Evolutionary conservation across 2,888 invertebrate genomes (phyloP).

Genomic region (Pristionchus maxplancki): DNA sequence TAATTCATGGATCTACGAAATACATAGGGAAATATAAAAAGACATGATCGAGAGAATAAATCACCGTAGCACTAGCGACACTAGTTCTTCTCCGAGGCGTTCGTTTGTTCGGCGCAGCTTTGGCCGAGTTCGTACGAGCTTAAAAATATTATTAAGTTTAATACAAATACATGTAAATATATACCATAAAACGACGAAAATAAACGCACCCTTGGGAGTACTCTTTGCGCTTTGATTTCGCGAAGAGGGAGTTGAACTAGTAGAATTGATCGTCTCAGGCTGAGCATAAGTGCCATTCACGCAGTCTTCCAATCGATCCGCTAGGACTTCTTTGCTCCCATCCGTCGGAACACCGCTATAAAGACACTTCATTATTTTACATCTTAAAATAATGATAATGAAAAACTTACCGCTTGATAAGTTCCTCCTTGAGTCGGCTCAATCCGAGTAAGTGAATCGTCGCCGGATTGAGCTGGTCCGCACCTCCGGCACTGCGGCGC

Average conservation of each 20-base stretch:
- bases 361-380: neutral
- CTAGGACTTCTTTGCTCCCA: neutral
- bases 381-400: neutral
- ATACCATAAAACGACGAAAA: neutral
- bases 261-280: neutral
- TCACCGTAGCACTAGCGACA: neutral
- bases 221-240: neutral
- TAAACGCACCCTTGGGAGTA: slow-evolving; percentile 19
- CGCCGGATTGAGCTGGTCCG: slow-evolving; percentile 14
- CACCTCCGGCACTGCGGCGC: slow-evolving; percentile 45
- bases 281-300: neutral
- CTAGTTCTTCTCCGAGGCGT: neutral
- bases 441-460: neutral
- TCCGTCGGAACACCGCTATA: neutral
- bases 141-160: neutral
- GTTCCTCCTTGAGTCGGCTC: slow-evolving; percentile 16
- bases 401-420: neutral
- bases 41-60: neutral
- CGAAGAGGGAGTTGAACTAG: neutral
- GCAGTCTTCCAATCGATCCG: slow-evolving; percentile 22
- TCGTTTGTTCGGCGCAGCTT: neutral
- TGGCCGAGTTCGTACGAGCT: neutral
- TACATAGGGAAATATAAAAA: neutral
- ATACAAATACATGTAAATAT: neutral
- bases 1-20: neutral